Conservation (phyloP, 2,888 invertebrate species). For the Lasiommata megera region DNA sequence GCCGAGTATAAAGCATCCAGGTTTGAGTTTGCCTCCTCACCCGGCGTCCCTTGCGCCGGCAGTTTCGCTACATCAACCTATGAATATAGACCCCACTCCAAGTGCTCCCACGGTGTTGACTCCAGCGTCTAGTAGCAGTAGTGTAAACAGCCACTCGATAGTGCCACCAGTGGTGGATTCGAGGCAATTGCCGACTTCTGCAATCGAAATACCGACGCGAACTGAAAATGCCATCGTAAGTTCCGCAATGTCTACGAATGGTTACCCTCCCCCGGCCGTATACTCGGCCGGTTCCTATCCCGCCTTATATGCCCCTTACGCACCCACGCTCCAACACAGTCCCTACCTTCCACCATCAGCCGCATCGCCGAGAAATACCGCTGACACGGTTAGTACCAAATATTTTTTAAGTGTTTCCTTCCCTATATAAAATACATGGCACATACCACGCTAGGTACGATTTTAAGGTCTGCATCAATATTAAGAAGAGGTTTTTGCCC, state of each 20-base stretch:
- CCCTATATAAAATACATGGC: too few relatives aligned
- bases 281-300: slow-evolving; percentile 83
- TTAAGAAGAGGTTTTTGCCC: too few relatives aligned
- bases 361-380: slow-evolving; percentile 83
- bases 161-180: slow-evolving; percentile 61
- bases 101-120: slow-evolving; percentile 51
- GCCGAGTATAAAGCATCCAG: slow-evolving; percentile 60
- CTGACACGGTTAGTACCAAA: slow-evolving; percentile 68
- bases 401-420: too few relatives aligned
- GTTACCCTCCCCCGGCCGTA: slow-evolving; percentile 85
- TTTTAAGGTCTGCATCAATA: too few relatives aligned
- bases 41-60: slow-evolving; percentile 47
- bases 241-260: slow-evolving; percentile 85
- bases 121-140: slow-evolving; percentile 46
- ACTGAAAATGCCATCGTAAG: slow-evolving; percentile 67
- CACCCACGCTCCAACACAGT: slow-evolving; percentile 86
- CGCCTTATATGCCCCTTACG: slow-evolving; percentile 90
- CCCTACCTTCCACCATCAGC: slow-evolving; percentile 86
- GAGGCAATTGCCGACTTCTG: slow-evolving; percentile 45
- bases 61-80: slow-evolving; percentile 51
- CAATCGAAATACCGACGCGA: slow-evolving; percentile 73
- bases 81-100: slow-evolving; percentile 51
- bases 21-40: slow-evolving; percentile 53
- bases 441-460: too few relatives aligned
- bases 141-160: slow-evolving; percentile 58